Evolutionary conservation across 2,888 invertebrate species (phyloP), one percentile per base, ranked within the genome.

Genomic region (Thelaira solivaga): DNA sequence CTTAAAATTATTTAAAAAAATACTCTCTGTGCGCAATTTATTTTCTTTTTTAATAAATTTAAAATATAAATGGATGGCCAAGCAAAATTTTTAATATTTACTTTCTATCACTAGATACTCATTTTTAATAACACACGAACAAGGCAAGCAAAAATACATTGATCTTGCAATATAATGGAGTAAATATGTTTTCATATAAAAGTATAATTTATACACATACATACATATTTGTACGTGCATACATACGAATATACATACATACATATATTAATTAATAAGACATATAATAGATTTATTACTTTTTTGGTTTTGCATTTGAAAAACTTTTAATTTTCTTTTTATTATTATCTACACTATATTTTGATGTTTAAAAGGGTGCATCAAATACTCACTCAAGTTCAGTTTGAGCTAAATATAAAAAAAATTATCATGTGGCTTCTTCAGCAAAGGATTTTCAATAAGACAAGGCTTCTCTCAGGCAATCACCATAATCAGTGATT

Each of bases 21-120:
- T 53, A 2, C 57, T 74, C 78, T 78, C 74, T 72, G 51, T 72
- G 76, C 72, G 71, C 67, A 68, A 20, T 67, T 62, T 24, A 65
- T 51, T 39, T n/a, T 51, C 36, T 57, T n/a, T n/a, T n/a, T n/a
- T n/a, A n/a, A n/a, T n/a, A 65, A 55, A 34, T 69, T 41, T 49
- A 49, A 57, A 1, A 1, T 51, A 53, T 61, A 36, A 5, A 3
- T 18, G 24, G 26, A 13, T 36, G 31, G 8, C 13, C 45, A 53
- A 29, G 55, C 11, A 53, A 18, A 47, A 29, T 34, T 43, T 43
- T 29, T n/a, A 22, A 64, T 0, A n/a, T n/a, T n/a, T 1, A 47
- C 64, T 72, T 72, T 62, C 24, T 64, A 31, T 45, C 22, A 45
- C 45, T n/a, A 55, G 13, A 47, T n/a, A 55, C 13, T 55, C 45